Conservation (phyloP, 2,797 vertebrate species). For the Taenioides sp. region DNA sequence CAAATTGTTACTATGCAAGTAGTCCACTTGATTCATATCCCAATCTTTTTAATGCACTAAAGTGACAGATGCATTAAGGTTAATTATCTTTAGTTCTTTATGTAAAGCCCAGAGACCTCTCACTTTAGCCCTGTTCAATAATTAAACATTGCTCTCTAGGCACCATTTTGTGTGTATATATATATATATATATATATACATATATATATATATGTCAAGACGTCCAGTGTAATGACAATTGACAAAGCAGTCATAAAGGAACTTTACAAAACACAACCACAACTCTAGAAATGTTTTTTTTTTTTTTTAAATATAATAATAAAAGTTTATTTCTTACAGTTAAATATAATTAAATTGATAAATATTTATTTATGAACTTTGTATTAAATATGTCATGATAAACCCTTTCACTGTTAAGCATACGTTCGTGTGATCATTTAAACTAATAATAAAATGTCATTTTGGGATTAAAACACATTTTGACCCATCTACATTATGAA, state of each 20-base stretch:
- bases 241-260: background rate
- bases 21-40: background rate
- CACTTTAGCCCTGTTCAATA: slow-evolving; percentile 42
- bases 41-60: slow-evolving; percentile 17
- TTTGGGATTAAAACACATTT: background rate
- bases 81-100: background rate
- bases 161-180: too few species aligned
- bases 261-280: background rate
- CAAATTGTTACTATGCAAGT: too few species aligned
- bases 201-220: too few species aligned
- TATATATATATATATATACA: too few species aligned
- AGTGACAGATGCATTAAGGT: slow-evolving; percentile 7
- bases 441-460: slow-evolving; percentile 14
- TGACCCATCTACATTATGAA: slow-evolving; percentile 6
- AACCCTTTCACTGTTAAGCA: background rate
- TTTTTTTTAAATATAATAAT: too few species aligned
- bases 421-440: background rate
- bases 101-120: slow-evolving; percentile 8
- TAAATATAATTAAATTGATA: background rate
- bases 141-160: slow-evolving; percentile 35
- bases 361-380: too few species aligned
- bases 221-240: too few species aligned
- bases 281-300: background rate
- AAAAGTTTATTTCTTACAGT: background rate
- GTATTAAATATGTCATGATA: background rate